These are phyloP conservation scores for Alces alces DNA, from an alignment of 2,113 vertebrate species.

Conservation along the genomic window DNA sequence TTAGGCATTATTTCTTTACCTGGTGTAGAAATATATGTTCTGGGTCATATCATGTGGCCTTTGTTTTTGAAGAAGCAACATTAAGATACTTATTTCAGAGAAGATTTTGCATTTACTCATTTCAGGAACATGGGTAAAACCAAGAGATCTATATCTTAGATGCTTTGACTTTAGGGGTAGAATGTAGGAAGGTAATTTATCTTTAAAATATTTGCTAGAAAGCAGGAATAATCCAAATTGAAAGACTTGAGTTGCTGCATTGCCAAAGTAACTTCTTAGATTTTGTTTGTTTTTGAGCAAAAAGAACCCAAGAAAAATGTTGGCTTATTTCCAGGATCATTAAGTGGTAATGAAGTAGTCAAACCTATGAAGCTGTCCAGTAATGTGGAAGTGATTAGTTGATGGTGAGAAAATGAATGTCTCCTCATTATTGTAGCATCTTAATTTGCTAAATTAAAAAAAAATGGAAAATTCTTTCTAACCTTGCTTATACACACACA, in stretches of 20 bases:
- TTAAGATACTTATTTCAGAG: neutral
- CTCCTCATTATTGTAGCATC: neutral
- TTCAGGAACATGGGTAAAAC: neutral
- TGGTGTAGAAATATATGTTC: neutral
- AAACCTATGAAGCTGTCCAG: neutral
- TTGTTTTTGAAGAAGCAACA: neutral
- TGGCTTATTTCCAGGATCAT: constrained; percentile 10
- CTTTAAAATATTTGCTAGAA: neutral
- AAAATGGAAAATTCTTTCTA: neutral
- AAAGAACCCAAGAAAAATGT: constrained; percentile 11
- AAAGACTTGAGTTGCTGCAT: constrained; percentile 7
- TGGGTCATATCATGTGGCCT: neutral
- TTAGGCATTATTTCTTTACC: neutral
- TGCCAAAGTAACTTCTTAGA: neutral
- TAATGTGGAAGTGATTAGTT: constrained; percentile 11
- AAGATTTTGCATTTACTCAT: neutral
- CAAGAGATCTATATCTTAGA: neutral
- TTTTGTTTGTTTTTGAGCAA: neutral
- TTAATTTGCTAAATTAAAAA: constrained; percentile 49
- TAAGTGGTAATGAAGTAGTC: neutral
- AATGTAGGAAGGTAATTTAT: neutral
- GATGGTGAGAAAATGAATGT: constrained; percentile 24
- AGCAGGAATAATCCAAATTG: neutral
- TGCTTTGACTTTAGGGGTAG: neutral
- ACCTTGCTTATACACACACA: neutral